Evolutionary conservation across 92 coral and sea anemone genomes (phyloP).

Genomic region (Hydrozoanthus gracilis): DNA sequence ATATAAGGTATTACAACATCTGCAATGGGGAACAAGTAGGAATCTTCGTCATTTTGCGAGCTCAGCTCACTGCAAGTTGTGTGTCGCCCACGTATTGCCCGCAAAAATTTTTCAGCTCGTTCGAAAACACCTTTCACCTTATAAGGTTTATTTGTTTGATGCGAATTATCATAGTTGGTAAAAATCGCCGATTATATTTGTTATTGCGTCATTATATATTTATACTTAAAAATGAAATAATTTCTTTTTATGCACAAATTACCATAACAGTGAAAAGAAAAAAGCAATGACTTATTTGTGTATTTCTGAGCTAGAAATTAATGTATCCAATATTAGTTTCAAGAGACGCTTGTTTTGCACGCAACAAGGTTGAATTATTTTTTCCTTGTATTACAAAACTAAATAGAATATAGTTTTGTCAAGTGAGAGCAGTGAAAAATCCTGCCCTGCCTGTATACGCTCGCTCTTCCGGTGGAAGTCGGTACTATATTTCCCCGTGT

Average conservation of each 20-base stretch:
- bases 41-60: constrained; percentile 27
- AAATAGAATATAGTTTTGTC: not conserved
- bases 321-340: too few relatives aligned
- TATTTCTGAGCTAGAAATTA: too few relatives aligned
- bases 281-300: too few relatives aligned
- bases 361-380: too few relatives aligned
- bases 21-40: constrained; percentile 30
- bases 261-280: too few relatives aligned
- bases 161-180: not conserved
- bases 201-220: not conserved
- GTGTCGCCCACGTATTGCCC: not conserved
- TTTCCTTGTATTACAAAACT: not conserved
- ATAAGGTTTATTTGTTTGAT: constrained; percentile 5
- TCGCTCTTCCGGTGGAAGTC: not conserved
- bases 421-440: not conserved
- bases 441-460: not conserved
- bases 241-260: too few relatives aligned
- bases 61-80: constrained; percentile 9
- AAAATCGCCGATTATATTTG: not conserved
- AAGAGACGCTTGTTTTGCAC: too few relatives aligned
- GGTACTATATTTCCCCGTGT: constrained; percentile 40
- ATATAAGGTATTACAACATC: constrained; percentile 21
- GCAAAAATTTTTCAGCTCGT: not conserved
- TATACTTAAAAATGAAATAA: too few relatives aligned
- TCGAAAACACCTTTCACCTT: not conserved